phyloP scores from a whole-genome alignment of 2,797 vertebrate genomes.

The Rhynchonycteris naso region DNA sequence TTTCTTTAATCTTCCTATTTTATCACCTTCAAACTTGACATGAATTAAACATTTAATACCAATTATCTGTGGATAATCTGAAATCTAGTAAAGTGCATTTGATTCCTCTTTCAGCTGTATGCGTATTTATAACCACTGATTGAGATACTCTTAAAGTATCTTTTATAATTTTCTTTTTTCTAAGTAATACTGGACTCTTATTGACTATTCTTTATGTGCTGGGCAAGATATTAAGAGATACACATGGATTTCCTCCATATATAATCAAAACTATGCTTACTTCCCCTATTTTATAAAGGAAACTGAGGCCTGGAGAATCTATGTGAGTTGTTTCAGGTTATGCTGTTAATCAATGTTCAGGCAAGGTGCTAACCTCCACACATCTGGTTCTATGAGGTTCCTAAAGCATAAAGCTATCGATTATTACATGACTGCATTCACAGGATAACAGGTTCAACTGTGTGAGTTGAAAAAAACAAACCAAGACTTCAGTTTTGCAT shows the following conservation, averaged over 20 bases:
- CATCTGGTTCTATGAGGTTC: not conserved
- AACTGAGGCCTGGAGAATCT: not conserved
- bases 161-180: slow-evolving; percentile 33
- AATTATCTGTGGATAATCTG: slow-evolving; percentile 34
- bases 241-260: not conserved
- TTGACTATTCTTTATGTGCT: not conserved
- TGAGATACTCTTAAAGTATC: not conserved
- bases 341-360: not conserved
- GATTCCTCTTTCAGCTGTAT: not conserved
- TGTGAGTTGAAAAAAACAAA: slow-evolving; percentile 23
- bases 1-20: slow-evolving; percentile 26
- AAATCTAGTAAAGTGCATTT: not conserved
- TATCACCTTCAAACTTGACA: slow-evolving; percentile 11
- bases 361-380: not conserved
- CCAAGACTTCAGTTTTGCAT: slow-evolving; percentile 10
- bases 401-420: slow-evolving; percentile 13
- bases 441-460: not conserved
- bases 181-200: slow-evolving; percentile 32
- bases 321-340: not conserved
- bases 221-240: slow-evolving; percentile 23
- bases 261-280: not conserved
- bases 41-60: slow-evolving; percentile 40
- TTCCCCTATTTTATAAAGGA: slow-evolving; percentile 17
- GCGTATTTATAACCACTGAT: not conserved
- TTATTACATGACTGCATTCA: not conserved